A percentile compares a stretch with the other conserved stretches of the same genome.
Evolutionary conservation across 2,888 invertebrate genomes (phyloP).

Genomic region (Oscheius sp.): DNA sequence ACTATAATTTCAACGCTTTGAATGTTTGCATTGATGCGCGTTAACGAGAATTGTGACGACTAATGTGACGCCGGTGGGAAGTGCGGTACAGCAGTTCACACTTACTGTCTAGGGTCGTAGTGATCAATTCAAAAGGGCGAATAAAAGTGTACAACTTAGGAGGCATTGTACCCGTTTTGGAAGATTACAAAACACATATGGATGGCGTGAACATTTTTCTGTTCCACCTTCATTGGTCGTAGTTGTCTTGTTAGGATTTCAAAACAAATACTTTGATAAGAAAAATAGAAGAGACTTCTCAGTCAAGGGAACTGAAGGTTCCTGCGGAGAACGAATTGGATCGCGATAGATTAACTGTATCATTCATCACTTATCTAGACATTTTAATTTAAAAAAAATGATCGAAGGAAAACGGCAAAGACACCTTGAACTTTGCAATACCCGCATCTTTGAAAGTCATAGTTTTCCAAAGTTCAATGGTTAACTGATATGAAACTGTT

Average conservation of each 20-base stretch:
- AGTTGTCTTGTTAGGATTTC: too few species aligned
- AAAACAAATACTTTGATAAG: too few species aligned
- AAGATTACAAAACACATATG: neutral
- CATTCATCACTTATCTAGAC: neutral
- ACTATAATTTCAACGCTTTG: slow-evolving; percentile 30
- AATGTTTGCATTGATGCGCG: slow-evolving; percentile 32
- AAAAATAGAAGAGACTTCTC: too few species aligned
- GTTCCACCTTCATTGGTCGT: too few species aligned
- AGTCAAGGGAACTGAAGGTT: too few species aligned
- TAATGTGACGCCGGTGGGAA: slow-evolving; percentile 31
- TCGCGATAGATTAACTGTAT: slow-evolving; percentile 2
- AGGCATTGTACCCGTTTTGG: slow-evolving; percentile 14
- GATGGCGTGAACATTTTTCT: too few species aligned
- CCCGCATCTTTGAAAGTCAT: too few species aligned
- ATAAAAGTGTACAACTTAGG: slow-evolving; percentile 24
- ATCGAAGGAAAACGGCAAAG: too few species aligned
- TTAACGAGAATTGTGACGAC: slow-evolving; percentile 31
- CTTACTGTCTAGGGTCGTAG: neutral
- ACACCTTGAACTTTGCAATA: too few species aligned
- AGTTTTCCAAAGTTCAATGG: too few species aligned
- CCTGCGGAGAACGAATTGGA: neutral
- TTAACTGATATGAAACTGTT: too few species aligned
- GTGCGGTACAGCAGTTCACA: slow-evolving; percentile 15
- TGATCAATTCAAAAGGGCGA: slow-evolving; percentile 26
- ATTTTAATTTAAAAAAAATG: too few species aligned